Conservation (phyloP, 1,140 invertebrate genomes). For the Coenobita brevimanus region DNA sequence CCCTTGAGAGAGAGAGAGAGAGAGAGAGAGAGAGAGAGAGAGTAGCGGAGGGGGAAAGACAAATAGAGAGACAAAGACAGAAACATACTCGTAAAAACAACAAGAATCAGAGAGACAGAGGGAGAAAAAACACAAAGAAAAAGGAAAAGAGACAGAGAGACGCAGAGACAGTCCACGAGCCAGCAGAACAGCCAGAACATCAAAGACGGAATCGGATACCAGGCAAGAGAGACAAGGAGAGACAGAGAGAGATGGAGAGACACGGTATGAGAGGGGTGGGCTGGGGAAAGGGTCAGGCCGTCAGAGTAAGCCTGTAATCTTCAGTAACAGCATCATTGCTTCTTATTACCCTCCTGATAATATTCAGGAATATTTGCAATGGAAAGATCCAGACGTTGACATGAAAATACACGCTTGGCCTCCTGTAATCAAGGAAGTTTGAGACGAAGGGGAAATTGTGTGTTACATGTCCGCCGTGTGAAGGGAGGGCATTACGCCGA, state of each 20-base stretch:
- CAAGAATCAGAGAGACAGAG: too few species aligned
- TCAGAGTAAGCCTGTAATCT: slow-evolving; percentile 41
- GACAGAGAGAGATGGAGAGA: not conserved
- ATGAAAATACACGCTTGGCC: slow-evolving; percentile 12
- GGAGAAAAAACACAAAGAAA: not conserved
- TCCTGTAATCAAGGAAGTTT: slow-evolving; percentile 21
- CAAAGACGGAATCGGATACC: too few species aligned
- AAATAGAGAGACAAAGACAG: not conserved
- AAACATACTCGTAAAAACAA: too few species aligned
- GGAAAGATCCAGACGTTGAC: slow-evolving; percentile 21
- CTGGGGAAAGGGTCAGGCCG: not conserved
- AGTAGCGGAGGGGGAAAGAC: too few species aligned
- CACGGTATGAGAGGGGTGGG: not conserved
- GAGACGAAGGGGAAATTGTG: slow-evolving; percentile 15
- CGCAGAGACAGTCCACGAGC: too few species aligned
- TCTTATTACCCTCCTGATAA: slow-evolving; percentile 43
- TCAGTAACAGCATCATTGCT: slow-evolving; percentile 44
- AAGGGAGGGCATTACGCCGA: slow-evolving; percentile 20
- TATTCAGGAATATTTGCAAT: slow-evolving; percentile 49
- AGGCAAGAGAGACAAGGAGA: too few species aligned
- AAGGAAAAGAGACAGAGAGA: not conserved
- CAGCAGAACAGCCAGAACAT: too few species aligned
- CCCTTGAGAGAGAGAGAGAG: too few species aligned
- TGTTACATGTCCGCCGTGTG: slow-evolving; percentile 12
- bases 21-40: too few species aligned